These are phyloP conservation scores for Artibeus jamaicensis DNA, from an alignment of 2,797 vertebrate genomes.

Conservation along the genomic window DNA sequence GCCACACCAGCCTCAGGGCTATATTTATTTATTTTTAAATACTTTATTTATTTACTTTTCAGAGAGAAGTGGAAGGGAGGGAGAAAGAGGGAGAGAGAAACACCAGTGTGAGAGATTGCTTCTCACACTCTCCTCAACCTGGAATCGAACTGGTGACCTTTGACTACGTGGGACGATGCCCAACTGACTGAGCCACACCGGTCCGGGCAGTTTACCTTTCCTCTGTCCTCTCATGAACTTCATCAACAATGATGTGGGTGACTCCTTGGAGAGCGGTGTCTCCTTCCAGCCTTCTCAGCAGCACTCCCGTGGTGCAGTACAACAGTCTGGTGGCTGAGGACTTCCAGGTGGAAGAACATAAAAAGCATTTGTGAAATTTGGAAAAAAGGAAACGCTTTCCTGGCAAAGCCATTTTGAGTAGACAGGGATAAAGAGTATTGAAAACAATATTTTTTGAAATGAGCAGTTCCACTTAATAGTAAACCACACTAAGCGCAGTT, in stretches of 20 bases:
- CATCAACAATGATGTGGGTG: constrained; percentile 95
- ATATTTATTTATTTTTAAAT: background rate
- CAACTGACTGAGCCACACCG: background rate
- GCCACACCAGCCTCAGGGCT: background rate
- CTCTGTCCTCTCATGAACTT: constrained; percentile 97
- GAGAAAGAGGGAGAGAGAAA: too few species aligned
- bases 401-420: background rate
- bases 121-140: too few species aligned
- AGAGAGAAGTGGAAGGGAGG: too few species aligned
- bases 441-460: background rate
- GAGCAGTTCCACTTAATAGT: constrained; percentile 1
- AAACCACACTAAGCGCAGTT: background rate
- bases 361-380: constrained; percentile 47
- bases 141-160: too few species aligned
- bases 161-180: background rate
- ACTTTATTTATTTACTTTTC: too few species aligned
- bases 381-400: background rate
- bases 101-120: too few species aligned
- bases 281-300: constrained; percentile 93
- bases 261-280: constrained; percentile 89
- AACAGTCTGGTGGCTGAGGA: constrained; percentile 93
- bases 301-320: constrained; percentile 96
- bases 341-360: constrained; percentile 77
- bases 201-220: constrained; percentile 90
- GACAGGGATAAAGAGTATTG: background rate